Evolutionary conservation across 1,140 invertebrate species (phyloP), one percentile per base, ranked within the genome.

Genomic region (Tetranychus cinnabarinus): DNA sequence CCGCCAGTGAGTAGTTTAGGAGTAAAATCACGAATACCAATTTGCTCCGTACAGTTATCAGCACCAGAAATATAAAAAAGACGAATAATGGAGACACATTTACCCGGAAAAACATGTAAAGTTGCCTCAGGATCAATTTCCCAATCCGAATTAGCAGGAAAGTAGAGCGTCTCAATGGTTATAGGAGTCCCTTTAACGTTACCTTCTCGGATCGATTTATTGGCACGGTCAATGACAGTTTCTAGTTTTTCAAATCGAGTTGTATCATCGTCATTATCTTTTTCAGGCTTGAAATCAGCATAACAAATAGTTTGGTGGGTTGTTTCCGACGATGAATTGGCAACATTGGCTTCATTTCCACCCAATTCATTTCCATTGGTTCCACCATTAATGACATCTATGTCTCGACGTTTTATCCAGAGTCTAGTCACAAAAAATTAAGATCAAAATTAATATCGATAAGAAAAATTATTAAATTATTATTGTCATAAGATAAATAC

Each of bases 141-240:
- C 63, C 63, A 64, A 31, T 61, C 60, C 31, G 62, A 39, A 47
- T 64, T 59, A 1, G 59, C 59, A 46, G 54, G 62, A 45, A 61
- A 48, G 31, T 61, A 47, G 1, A 64, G 52, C 36, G 63, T 39
- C 39, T 64, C 50, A 34, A 64, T 37, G 23, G 59, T 61, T 13
- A 64, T 59, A 6, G 62, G 13, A 37, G 46, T 57, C 6, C n/a
- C 34, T 31, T 12, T 3, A 1, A 61, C n/a, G 12, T 61, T 42
- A 3, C 37, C 47, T 10, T 42, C 50, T 36, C 37, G 34, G 15
- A 64, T 52, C 2, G 34, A 2, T 6, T 10, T 36, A 58, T 64
- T 64, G 23, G 58, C 12, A 42, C 60, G 10, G 10, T 45, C 59
- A n/a, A 64, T 33, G 2, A 64, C 42, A 13, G 48, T n/a, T 46